Base-by-base conservation (phyloP, 2,888 invertebrate genomes). In the Lacanobia oleracea region DNA sequence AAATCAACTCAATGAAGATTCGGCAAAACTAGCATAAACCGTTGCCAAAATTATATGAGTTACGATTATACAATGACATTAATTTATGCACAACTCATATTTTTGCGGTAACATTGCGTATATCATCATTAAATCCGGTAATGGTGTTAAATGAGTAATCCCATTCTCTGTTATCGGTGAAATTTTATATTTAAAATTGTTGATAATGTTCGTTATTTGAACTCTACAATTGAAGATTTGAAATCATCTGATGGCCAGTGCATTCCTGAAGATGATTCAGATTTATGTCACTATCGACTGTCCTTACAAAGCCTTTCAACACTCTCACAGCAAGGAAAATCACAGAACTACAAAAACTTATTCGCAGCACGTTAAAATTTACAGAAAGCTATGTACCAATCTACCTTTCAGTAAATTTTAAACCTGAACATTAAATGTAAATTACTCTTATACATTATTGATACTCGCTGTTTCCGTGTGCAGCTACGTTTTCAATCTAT, bases 391-490 rank as follows among this genome's bases (percentile, higher is more conserved):
- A 60, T 27, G n/a, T 56, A 40, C 14, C n/a, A 45, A 60, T 51
- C 12, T 21, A 16, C 18, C 40, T 21, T 16, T 4, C 23, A 68
- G 33, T 75, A 61, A 40, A 65, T 69, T 78, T 78, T 69, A 80
- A 81, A 72, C 61, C 53, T 60, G 50, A 63, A 71, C 71, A 82
- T 69, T 67, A 73, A 79, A 82, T 82, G 72, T 63, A 77, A 80
- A 83, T 73, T 67, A 76, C 54, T n/a, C 67, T 67, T 62, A 70
- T 83, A 83, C 71, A 78, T 82, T 83, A 83, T 83, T 78, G 75
- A 81, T 83, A 78, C 67, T 70, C 43, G 59, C 51, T 66, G 67
- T 68, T 75, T 64, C 68, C 69, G 56, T n/a, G 27, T 33, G 21
- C 37, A 53, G 57, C 43, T 62, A 73, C 61, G 43, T 67, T 75